Evolutionary conservation across 2,113 vertebrate genomes (phyloP), one percentile per base, ranked within the genome.

Genomic region (Podarcis muralis): DNA sequence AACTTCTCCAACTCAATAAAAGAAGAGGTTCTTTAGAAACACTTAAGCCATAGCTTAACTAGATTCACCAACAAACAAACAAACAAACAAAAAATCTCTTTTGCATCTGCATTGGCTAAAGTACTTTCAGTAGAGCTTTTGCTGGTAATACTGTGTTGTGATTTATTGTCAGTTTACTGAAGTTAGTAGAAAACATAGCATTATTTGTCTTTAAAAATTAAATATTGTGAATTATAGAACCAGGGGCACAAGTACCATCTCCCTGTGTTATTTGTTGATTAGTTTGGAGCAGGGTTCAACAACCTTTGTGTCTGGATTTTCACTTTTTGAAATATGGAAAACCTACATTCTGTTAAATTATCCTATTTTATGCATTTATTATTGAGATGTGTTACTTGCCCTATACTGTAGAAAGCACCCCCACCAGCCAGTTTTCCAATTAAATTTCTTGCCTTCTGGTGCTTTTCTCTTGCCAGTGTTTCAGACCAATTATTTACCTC

Each of bases 11-110:
- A 25, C 87, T 76, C 71, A 88, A n/a, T 57, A 43, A 27, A 6
- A 20, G 57, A 57, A 57, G 81, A 37, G 18, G n/a, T 48, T 90
- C 4, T 72, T 89, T 88, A 87, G 37, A 80, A 89, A 77, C 32
- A 87, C 15, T 88, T 32, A 84, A 40, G n/a, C 6, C 16, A 69
- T 59, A 59, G n/a, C 27, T 30, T 48, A 77, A 48, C 65, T 71
- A 83, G 82, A 76, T 88, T 91, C 84, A 66, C 59, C 25, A 48
- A 53, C 48, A 2, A 88, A 35, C 3, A 5, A 77, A 76, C 57
- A 75, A 76, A 40, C n/a, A n/a, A n/a, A n/a, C n/a, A 43, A 43
- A 8, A 35, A 20, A 12, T 30, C 90, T n/a, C 79, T 25, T 69
- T 83, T 48, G 11, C 27, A 13, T 30, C 1, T 53, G 69, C 5